These are phyloP conservation scores for Thripadectes ignobilis DNA, from an alignment of 2,797 vertebrate species.

Conservation along the genomic window DNA sequence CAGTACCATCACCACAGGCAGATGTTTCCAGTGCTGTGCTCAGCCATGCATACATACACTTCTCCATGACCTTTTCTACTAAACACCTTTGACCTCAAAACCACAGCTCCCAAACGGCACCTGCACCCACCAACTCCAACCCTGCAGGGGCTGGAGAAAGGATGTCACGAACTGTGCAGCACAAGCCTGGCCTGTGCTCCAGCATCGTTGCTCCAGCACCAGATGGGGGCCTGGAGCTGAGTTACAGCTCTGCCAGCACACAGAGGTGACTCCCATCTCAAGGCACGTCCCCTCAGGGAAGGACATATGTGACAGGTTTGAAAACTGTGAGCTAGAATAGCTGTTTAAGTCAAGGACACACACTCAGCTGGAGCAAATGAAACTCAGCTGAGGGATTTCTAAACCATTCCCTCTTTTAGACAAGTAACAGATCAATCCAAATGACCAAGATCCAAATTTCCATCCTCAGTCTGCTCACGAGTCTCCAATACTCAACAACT, in stretches of 20 bases:
- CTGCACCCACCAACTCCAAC: background rate
- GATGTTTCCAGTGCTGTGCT: background rate
- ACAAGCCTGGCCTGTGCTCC: background rate
- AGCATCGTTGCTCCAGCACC: background rate
- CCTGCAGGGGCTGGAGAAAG: background rate
- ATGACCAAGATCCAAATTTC: background rate
- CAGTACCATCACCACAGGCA: background rate
- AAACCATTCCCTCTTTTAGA: background rate
- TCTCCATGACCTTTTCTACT: background rate
- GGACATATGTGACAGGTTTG: background rate
- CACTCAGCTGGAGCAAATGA: background rate
- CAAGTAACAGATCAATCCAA: background rate
- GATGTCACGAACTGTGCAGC: fast-evolving
- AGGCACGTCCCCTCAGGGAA: background rate
- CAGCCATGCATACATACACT: fast-evolving
- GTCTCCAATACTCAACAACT: background rate
- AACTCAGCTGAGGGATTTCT: background rate
- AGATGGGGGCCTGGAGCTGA: background rate
- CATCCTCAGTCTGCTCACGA: background rate
- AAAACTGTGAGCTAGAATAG: background rate
- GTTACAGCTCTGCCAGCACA: background rate
- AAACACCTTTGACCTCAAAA: background rate
- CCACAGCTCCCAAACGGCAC: background rate
- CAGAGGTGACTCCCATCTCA: background rate
- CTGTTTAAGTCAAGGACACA: background rate